Evolutionary conservation across 2,888 invertebrate species (phyloP).

Genomic region (Pollenia angustigena): DNA sequence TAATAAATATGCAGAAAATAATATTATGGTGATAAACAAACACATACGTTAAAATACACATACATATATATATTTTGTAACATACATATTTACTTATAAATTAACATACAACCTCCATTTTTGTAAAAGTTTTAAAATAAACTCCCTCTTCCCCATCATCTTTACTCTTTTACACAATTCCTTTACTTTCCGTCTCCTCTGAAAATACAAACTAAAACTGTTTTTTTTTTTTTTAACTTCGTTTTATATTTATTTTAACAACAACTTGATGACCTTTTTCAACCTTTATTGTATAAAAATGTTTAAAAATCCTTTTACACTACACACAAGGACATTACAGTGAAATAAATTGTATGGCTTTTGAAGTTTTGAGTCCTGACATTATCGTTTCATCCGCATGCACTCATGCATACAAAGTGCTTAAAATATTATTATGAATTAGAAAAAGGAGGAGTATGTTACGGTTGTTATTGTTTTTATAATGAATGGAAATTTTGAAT

Average conservation of each 20-base stretch:
- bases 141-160: neutral
- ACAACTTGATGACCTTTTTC: slow-evolving; percentile 43
- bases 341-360: slow-evolving; percentile 19
- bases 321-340: slow-evolving; percentile 17
- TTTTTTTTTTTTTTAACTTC: neutral
- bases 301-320: slow-evolving; percentile 8
- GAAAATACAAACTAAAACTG: neutral
- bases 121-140: slow-evolving; percentile 1
- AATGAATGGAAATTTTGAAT: no score
- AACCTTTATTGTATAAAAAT: slow-evolving; percentile 14
- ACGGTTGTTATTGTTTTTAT: no score
- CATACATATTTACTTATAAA: neutral
- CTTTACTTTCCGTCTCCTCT: no score
- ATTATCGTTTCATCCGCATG: neutral
- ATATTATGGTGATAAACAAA: no score
- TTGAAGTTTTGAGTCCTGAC: slow-evolving; percentile 5
- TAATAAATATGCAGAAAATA: neutral
- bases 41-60: no score
- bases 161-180: no score
- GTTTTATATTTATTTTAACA: slow-evolving; percentile 18
- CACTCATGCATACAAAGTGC: no score
- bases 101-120: neutral
- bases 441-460: no score
- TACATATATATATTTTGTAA: no score
- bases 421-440: no score